These are phyloP conservation scores for Plectropomus leopardus DNA, from an alignment of 2,113 vertebrate genomes.

Conservation along the genomic window DNA sequence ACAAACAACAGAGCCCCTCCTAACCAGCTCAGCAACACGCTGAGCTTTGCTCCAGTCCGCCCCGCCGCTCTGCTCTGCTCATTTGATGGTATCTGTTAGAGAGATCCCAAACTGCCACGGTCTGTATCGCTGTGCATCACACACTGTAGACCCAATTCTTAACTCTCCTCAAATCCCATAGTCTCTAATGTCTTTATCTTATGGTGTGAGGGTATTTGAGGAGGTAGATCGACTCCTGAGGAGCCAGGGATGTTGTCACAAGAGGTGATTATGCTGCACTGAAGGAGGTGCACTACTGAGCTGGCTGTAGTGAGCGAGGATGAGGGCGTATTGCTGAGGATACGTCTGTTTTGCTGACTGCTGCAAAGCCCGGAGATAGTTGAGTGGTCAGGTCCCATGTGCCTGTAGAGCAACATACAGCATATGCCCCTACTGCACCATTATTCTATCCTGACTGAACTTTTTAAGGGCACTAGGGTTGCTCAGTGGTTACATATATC, in stretches of 20 bases:
- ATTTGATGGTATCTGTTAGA: constrained; percentile 60
- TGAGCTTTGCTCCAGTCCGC: constrained; percentile 51
- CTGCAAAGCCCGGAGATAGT: constrained; percentile 71
- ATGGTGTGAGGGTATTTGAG: constrained; percentile 70
- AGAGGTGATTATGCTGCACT: constrained; percentile 65
- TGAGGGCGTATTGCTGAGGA: constrained; percentile 45
- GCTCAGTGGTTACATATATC: constrained; percentile 25
- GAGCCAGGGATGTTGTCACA: constrained; percentile 69
- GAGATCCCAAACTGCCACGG: constrained; percentile 60
- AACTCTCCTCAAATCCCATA: constrained; percentile 67
- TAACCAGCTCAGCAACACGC: constrained; percentile 43
- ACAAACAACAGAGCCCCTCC: constrained; percentile 8
- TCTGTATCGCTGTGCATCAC: constrained; percentile 52
- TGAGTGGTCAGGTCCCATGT: constrained; percentile 76
- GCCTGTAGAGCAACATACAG: constrained; percentile 53
- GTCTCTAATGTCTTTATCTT: constrained; percentile 76
- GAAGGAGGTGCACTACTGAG: constrained; percentile 66
- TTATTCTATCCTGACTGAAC: constrained; percentile 20
- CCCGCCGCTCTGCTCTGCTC: constrained; percentile 43
- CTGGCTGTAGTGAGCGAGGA: constrained; percentile 6
- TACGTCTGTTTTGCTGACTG: constrained; percentile 73
- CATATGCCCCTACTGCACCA: constrained; percentile 56
- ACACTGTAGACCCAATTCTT: constrained; percentile 27
- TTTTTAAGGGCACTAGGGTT: constrained; percentile 29
- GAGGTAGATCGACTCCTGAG: constrained; percentile 59